Conservation (phyloP, 37 sponge, comb jelly and placozoan species). For the Halichondria panicea region DNA sequence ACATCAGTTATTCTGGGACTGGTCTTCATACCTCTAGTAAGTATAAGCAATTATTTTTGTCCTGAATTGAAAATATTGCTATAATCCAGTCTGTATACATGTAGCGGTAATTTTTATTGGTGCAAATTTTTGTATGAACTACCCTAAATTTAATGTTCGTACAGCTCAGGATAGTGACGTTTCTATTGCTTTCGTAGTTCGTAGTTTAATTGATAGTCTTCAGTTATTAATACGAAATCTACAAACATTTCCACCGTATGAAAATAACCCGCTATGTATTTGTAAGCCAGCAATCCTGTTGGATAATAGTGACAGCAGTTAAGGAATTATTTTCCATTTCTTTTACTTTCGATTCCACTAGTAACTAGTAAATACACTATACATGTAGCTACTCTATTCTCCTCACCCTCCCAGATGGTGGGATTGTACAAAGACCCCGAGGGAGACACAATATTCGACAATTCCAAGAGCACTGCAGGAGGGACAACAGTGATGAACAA, state of each 20-base stretch:
- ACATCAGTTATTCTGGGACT: slow-evolving; percentile 43
- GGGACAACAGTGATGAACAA: background rate
- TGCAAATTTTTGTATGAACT: background rate
- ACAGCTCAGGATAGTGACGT: no score
- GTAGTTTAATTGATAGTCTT: no score
- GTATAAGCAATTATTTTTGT: background rate
- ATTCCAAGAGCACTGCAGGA: background rate
- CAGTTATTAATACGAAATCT: no score
- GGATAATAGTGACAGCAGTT: background rate
- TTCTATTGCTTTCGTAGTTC: background rate
- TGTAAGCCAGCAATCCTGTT: no score
- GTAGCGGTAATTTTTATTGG: background rate
- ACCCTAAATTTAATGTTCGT: no score
- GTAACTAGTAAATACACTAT: no score
- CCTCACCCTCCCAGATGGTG: slow-evolving; percentile 21
- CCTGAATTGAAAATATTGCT: background rate
- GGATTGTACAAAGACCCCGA: slow-evolving; percentile 39
- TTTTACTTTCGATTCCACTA: no score
- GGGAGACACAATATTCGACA: slow-evolving; percentile 21
- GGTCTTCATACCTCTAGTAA: slow-evolving; percentile 56
- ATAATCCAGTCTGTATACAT: background rate
- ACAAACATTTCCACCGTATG: no score
- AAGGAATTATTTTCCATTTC: no score
- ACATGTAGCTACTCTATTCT: background rate
- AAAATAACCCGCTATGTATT: no score